Conservation (phyloP, 2,888 invertebrate species). For the Anodontia alba region DNA sequence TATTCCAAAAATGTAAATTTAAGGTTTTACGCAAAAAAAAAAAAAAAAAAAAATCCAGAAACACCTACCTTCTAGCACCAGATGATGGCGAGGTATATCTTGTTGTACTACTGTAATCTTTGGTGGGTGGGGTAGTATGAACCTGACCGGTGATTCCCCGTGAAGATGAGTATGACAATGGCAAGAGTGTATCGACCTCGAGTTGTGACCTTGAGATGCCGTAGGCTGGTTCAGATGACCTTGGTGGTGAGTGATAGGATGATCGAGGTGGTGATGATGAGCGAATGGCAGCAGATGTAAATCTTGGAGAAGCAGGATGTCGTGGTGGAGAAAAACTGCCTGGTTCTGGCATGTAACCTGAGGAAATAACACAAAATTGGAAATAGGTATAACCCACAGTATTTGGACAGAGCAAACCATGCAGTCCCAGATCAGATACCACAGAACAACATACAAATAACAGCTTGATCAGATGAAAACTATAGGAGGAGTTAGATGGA, state of each 20-base stretch:
- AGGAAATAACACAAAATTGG: slow-evolving; percentile 17
- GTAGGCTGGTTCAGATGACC: slow-evolving; percentile 25
- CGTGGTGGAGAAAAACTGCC: slow-evolving; percentile 64
- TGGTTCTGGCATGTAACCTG: slow-evolving; percentile 69
- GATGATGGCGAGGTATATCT: slow-evolving; percentile 58
- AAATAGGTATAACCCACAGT: too few relatives aligned
- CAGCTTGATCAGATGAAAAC: too few relatives aligned
- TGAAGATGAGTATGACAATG: slow-evolving; percentile 46
- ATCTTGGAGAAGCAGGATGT: slow-evolving; percentile 34
- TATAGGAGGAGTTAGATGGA: too few relatives aligned
- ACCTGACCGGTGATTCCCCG: slow-evolving; percentile 32
- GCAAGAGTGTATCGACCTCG: slow-evolving; percentile 33
- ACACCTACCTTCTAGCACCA: slow-evolving; percentile 72
- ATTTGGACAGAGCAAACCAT: too few relatives aligned
- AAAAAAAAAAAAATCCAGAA: too few relatives aligned
- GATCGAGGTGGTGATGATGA: slow-evolving; percentile 42
- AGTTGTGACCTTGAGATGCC: slow-evolving; percentile 7
- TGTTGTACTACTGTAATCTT: slow-evolving; percentile 64
- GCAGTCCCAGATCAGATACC: too few relatives aligned
- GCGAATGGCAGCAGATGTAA: slow-evolving; percentile 7
- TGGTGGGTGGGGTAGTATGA: slow-evolving; percentile 70
- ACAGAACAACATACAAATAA: too few relatives aligned
- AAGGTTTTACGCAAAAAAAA: too few relatives aligned
- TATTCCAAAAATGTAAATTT: too few relatives aligned
- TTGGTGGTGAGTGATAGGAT: slow-evolving; percentile 31